Evolutionary conservation across 92 coral and sea anemone genomes (phyloP), one percentile per base, ranked within the genome.

Genomic region (Plumapathes pennacea): DNA sequence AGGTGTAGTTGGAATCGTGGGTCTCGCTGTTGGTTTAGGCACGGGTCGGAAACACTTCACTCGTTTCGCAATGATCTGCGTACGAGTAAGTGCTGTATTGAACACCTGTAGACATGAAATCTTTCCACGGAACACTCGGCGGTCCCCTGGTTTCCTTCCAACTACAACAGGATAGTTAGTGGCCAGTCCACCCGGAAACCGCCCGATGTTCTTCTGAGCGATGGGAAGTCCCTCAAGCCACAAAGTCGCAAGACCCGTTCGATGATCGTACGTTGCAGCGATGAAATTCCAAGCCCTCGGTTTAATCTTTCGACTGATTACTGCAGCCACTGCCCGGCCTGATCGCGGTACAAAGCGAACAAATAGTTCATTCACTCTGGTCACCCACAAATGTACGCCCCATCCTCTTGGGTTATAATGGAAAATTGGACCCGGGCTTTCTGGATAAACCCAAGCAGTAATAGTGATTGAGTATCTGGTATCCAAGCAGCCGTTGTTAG

Each of bases 351-450:
- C 88, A 49, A 86, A 72, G 40, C 82, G 95, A 4, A 71, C 67
- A 53, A 60, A 67, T 38, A 86, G 38, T 36, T 45, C 76, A 13
- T 63, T 61, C 9, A 54, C 78, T 11, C 80, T 62, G 5, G 69
- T 62, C 89, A 82, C 77, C 89, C 89, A 86, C 15, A 86, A 29
- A 36, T 82, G 86, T 5, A 86, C 69, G 11, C 95, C 95, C 89
- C 89, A 72, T 32, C 65, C 51, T 1, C 89, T 83, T 10, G 64
- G 82, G 54, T 86, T 77, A 46, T 76, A 86, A 53, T 76, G 76
- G 12, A 86, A 40, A 32, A 86, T 86, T 12, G 89, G 95, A 15
- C 95, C 95, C 8, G 90, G 46, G 0, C 20, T 7, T 25, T 89
- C 95, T 8, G 57, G 32, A 36, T 86, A 79, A 39, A 86, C 69